Percentiles rank a stretch among this genome's conserved stretches.
phyloP scores from a whole-genome alignment of 2,113 vertebrate species.

The Vulpes lagopus region DNA sequence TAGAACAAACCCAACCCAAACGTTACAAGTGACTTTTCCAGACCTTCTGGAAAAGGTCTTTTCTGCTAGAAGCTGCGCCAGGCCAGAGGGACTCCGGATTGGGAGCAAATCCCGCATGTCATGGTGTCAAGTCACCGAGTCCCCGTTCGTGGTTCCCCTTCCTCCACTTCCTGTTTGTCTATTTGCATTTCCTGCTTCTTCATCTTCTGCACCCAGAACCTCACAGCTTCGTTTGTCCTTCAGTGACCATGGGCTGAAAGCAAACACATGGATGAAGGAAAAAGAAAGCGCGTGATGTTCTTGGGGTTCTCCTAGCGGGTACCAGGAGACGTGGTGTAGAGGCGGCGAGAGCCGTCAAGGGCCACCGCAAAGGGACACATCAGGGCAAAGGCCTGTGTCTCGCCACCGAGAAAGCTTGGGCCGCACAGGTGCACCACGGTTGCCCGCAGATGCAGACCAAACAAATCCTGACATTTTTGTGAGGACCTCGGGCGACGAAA shows the following conservation, averaged over 20 bases:
- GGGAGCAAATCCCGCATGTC: neutral
- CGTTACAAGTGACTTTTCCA: neutral
- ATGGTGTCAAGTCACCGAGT: neutral
- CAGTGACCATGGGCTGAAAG: neutral
- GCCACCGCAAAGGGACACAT: neutral
- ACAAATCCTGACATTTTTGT: constrained; percentile 26
- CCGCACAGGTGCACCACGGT: neutral
- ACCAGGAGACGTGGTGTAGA: neutral
- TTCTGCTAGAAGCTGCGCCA: neutral
- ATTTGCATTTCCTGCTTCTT: neutral
- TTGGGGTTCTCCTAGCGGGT: neutral
- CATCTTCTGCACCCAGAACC: neutral
- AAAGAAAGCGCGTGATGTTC: neutral
- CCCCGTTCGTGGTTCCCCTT: neutral
- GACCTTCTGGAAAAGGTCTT: neutral
- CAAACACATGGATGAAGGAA: neutral
- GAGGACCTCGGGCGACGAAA: neutral
- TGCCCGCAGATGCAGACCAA: neutral
- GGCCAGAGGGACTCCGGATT: neutral
- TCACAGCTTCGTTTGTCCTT: neutral
- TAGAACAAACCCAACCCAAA: neutral
- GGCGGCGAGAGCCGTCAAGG: neutral
- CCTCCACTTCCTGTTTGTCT: constrained; percentile 21
- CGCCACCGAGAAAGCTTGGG: neutral
- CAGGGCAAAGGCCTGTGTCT: neutral